Evolutionary conservation across 2,888 invertebrate species (phyloP).

Genomic region (Galerucella calmariensis): DNA sequence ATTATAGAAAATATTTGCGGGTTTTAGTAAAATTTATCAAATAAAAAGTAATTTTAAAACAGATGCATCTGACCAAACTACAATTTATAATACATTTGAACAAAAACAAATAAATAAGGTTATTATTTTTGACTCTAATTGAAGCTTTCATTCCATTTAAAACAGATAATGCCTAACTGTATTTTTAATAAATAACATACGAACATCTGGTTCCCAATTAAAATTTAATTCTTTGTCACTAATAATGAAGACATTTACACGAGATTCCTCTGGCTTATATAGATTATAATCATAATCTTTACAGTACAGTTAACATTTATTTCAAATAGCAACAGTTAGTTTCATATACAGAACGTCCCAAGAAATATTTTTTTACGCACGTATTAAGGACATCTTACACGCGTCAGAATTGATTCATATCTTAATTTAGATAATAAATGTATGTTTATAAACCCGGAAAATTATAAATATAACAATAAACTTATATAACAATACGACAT

Average conservation of each 20-base stretch:
- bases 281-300: background rate
- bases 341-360: background rate
- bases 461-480: background rate
- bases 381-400: too few relatives aligned
- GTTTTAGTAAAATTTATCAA: too few relatives aligned
- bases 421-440: too few relatives aligned
- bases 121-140: background rate
- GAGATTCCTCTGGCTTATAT: background rate
- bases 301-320: background rate
- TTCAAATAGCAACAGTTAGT: background rate
- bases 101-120: background rate
- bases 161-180: background rate
- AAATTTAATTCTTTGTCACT: background rate
- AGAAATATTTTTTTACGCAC: too few relatives aligned
- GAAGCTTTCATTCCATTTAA: background rate
- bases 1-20: background rate
- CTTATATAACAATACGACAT: background rate
- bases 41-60: too few relatives aligned
- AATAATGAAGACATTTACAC: conserved; percentile 3
- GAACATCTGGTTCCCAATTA: background rate
- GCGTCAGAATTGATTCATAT: too few relatives aligned
- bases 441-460: too few relatives aligned
- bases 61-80: background rate
- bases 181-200: background rate
- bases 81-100: background rate